phyloP scores from a whole-genome alignment of 2,797 vertebrate species.

The Aldrovandia affinis region DNA sequence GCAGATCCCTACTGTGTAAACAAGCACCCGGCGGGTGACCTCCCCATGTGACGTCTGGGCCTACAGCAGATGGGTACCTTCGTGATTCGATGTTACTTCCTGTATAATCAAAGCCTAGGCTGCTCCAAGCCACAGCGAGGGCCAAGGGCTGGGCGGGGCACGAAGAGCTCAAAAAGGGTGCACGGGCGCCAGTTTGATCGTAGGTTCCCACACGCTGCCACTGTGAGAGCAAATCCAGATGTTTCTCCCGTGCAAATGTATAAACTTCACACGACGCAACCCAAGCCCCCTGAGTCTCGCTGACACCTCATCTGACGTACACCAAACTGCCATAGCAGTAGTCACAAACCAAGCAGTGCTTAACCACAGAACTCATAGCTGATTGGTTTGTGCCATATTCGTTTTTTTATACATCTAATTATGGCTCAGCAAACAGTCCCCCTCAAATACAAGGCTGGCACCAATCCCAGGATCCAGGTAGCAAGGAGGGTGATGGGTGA shows the following conservation, averaged over 20 bases:
- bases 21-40: background rate
- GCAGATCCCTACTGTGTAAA: too few species aligned
- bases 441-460: background rate
- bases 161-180: background rate
- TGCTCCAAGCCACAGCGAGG: background rate
- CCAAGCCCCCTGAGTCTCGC: background rate
- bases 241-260: background rate
- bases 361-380: background rate
- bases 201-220: background rate
- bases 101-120: background rate
- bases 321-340: background rate
- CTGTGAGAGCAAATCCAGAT: background rate
- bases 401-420: slow-evolving; percentile 15
- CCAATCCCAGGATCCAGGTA: slow-evolving; percentile 23
- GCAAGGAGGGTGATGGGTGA: background rate
- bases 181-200: background rate
- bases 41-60: background rate
- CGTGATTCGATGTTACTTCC: background rate
- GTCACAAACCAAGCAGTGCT: slow-evolving; percentile 11
- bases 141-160: background rate
- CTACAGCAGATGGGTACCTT: background rate
- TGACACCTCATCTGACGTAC: background rate
- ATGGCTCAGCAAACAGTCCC: background rate
- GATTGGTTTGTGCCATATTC: background rate
- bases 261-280: background rate